Evolutionary conservation across 2,113 vertebrate genomes (phyloP).

Genomic region (Progne subis): DNA sequence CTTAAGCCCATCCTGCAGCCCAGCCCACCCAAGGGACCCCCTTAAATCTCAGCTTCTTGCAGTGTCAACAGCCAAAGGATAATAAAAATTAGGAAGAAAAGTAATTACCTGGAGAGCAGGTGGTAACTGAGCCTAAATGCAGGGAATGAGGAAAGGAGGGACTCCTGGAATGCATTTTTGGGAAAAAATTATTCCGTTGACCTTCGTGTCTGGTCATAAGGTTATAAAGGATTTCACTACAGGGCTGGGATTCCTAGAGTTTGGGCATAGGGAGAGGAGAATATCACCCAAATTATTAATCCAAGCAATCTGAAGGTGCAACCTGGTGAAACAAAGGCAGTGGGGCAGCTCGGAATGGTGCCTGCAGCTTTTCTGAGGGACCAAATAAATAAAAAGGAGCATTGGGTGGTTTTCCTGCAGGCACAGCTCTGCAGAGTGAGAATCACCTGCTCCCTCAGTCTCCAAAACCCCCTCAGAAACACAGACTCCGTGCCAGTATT

Average conservation of each 20-base stretch:
- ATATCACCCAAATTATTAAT: background rate
- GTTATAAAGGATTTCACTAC: background rate
- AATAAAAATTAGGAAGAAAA: background rate
- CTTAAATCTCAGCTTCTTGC: background rate
- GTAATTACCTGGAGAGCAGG: background rate
- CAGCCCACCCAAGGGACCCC: background rate
- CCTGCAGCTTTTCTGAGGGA: background rate
- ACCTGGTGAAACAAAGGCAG: background rate
- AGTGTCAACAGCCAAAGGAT: background rate
- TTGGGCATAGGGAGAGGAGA: background rate
- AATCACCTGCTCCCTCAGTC: background rate
- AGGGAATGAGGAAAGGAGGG: background rate
- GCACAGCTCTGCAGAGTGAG: background rate
- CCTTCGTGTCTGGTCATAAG: background rate
- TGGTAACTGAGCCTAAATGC: background rate
- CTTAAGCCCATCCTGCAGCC: background rate
- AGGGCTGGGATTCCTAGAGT: background rate
- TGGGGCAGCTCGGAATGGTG: background rate
- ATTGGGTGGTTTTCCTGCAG: background rate
- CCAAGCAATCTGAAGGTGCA: background rate
- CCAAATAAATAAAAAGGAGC: background rate
- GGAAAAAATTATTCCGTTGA: background rate
- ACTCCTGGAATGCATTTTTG: background rate
- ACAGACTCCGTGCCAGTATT: rapidly evolving
- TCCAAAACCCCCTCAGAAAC: background rate